A percentile compares a stretch with the other conserved stretches of the same genome.
Evolutionary conservation across 2,888 invertebrate species (phyloP).

Genomic region (Falcaria lacertinaria): DNA sequence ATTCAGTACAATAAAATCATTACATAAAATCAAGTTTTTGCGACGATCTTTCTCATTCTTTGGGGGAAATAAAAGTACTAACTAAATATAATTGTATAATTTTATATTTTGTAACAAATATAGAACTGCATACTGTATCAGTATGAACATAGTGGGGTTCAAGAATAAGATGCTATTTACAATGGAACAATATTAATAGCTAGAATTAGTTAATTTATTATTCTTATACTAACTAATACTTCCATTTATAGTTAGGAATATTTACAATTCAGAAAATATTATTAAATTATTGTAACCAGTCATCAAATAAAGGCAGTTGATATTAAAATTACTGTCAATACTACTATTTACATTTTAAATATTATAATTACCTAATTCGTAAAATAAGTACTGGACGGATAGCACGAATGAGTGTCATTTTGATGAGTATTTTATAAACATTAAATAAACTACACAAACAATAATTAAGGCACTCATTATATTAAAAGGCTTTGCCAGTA

Average conservation of each 20-base stretch:
- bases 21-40: no score
- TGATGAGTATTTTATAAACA: conserved; percentile 15
- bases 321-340: conserved; percentile 13
- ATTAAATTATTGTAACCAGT: conserved; percentile 42
- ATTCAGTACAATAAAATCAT: no score
- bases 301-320: conserved; percentile 66
- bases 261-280: conserved; percentile 37
- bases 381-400: conserved; percentile 35
- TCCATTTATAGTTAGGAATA: conserved; percentile 28
- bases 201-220: conserved; percentile 61
- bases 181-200: conserved; percentile 53
- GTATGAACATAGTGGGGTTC: conserved; percentile 49
- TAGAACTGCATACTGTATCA: conserved; percentile 63
- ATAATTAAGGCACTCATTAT: conserved; percentile 49
- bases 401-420: conserved; percentile 20
- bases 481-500: no score
- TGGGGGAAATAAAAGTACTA: conserved; percentile 27
- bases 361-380: conserved; percentile 20
- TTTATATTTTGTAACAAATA: conserved; percentile 79
- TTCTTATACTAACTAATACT: conserved; percentile 35
- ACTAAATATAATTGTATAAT: conserved; percentile 52
- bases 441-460: conserved; percentile 23
- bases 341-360: conserved; percentile 9
- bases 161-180: conserved; percentile 61
- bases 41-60: no score